phyloP scores from a whole-genome alignment of 1,140 invertebrate genomes.

The Apocrypta bakeri region DNA sequence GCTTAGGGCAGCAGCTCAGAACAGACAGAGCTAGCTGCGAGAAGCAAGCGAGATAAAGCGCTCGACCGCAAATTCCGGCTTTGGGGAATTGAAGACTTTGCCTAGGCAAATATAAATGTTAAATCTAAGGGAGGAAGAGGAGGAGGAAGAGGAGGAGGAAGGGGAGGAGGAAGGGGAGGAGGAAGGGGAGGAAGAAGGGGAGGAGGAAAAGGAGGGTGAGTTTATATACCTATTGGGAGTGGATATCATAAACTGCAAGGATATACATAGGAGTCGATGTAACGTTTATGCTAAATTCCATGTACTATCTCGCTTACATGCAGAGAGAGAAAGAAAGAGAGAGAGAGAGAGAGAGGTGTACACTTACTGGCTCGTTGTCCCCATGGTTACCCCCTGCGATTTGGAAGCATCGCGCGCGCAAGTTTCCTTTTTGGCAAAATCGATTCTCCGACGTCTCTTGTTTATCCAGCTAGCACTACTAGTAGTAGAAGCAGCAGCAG shows the following conservation, averaged over 20 bases:
- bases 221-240: background rate
- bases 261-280: background rate
- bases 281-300: background rate
- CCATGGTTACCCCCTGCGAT: background rate
- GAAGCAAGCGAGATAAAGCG: background rate
- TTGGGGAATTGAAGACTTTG: background rate
- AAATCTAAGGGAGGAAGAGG: background rate
- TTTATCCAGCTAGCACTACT: background rate
- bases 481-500: too few species aligned
- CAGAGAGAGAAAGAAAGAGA: too few species aligned
- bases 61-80: background rate
- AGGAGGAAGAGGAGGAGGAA: too few species aligned
- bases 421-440: background rate
- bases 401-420: background rate
- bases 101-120: background rate
- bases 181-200: too few species aligned
- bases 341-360: too few species aligned
- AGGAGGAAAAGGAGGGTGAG: too few species aligned
- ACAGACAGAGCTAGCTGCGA: too few species aligned
- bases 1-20: too few species aligned
- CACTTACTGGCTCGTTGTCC: background rate
- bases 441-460: background rate
- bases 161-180: too few species aligned
- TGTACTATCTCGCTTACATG: background rate
- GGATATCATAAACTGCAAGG: background rate